Base-by-base conservation (phyloP, 2,797 vertebrate species). In the Crenichthys baileyi region DNA sequence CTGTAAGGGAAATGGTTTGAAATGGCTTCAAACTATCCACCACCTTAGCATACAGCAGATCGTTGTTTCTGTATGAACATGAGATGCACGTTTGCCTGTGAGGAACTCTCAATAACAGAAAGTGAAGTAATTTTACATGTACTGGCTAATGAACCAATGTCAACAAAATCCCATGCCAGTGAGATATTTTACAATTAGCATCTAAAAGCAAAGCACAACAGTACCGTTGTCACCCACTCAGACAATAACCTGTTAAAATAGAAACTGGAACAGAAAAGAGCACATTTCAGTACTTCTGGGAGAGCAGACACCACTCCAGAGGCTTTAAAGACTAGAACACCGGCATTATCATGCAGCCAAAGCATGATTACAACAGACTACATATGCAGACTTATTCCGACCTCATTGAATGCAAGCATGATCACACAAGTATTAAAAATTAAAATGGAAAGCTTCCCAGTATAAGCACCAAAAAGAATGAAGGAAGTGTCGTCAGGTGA, bases 151-250 rank as follows among this genome's bases (percentile, higher is more conserved):
- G 68, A 88, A 76, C 67, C 8, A 24, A 9, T 18, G 73, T 44
- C 36, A 67, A 7, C 73, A 84, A 83, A 78, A 65, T 41, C 55
- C 9, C 73, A 76, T 48, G 29, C 26, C 18, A 31, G 82, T 74
- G 74, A 87, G 41, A 67, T 79, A 31, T 80, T 89, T 90, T 53
- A 85, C 88, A 90, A 68, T 70, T 78, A 75, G 71, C 73, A 71
- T 87, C 86, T 85, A 87, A 88, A 84, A 81, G 82, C 50, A 0
- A 82, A 85, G 71, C 56, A 55, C 31, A 71, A 77, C 71, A 80
- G 4, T 8, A 31, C 20, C 1, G 51, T 36, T 61, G 31, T 77
- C 51, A 65, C 76, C 75, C 60, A 41, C n/a, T 61, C 36, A 41
- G 29, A 44, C 20, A 82, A 68, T 20, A 29, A 13, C 9, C 60